Conservation (phyloP, 2,888 invertebrate genomes). For the Cephus runcator region DNA sequence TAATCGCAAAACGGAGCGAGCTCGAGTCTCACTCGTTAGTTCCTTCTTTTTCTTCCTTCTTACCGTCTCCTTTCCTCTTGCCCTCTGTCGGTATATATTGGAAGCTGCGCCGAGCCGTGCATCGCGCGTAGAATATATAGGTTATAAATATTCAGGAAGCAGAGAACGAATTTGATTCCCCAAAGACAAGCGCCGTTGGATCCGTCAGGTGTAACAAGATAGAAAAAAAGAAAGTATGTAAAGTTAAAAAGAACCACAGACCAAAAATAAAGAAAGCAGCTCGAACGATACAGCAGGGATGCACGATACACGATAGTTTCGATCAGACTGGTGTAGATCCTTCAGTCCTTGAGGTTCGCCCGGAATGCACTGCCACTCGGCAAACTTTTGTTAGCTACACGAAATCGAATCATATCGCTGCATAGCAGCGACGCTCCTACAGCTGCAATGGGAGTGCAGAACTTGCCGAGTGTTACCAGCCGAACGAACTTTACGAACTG, state of each 20-base stretch:
- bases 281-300: neutral
- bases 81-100: neutral
- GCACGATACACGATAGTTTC: neutral
- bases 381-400: neutral
- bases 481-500: neutral
- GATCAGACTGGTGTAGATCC: neutral
- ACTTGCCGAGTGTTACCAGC: neutral
- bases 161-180: neutral
- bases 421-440: neutral
- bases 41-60: neutral
- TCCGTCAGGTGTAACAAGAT: neutral
- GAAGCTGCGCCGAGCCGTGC: neutral
- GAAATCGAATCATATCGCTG: neutral
- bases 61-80: neutral
- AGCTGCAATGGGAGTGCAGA: neutral
- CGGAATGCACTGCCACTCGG: neutral
- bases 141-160: neutral
- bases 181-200: neutral
- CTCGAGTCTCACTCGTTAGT: neutral
- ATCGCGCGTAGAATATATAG: neutral
- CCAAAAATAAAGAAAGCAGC: neutral
- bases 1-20: neutral
- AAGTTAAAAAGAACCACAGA: neutral
- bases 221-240: neutral
- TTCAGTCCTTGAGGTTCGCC: neutral